Base-by-base conservation (phyloP, 2,888 invertebrate species). In the Pachymerium ferrugineum region DNA sequence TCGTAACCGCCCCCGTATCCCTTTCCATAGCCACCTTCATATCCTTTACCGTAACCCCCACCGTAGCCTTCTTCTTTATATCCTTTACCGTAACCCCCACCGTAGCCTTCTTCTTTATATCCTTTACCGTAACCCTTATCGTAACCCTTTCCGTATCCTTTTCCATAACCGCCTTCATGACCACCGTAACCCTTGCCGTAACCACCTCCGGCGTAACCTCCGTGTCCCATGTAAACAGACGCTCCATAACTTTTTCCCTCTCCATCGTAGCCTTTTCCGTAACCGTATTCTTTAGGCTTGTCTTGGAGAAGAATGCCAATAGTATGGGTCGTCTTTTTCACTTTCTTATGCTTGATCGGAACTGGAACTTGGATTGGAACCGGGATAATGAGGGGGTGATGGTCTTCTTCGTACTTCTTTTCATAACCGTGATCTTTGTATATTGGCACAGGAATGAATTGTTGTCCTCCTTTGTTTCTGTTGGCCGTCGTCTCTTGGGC, bases 281-380 rank as follows among this genome's bases (percentile, higher is more conserved):
- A 19, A 6, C 70, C 68, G 25, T 68, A 68, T 0, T 31, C 22
- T n/a, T 31, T 31, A 5, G 29, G 68, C 29, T 31, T 31, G 28
- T 31, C 31, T 31, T 70, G 33, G n/a, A 70, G 31, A 1, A 70
- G 33, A 70, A 70, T 10, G 16, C 70, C 70, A 22, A 70, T 70
- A 16, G 70, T 70, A 16, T 70, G 70, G 8, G 70, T 70, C 8
- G 35, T 35, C 19, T 70, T 70, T 25, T 70, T 70, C 1, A 33
- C 31, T 33, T 70, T 70, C 31, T 70, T 70, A 16, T 70, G 25
- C 10, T 70, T 29, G 70, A 70, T 35, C 6, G 70, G 70, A 3
- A 70, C 35, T n/a, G 70, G 70, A 6, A 70, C 33, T 35, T 70
- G 70, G 8, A 70, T 35, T 30, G 70, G 70, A 14, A 70, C 70